Base-by-base conservation (phyloP, 1,140 invertebrate genomes). In the Alviniconcha marisindica region DNA sequence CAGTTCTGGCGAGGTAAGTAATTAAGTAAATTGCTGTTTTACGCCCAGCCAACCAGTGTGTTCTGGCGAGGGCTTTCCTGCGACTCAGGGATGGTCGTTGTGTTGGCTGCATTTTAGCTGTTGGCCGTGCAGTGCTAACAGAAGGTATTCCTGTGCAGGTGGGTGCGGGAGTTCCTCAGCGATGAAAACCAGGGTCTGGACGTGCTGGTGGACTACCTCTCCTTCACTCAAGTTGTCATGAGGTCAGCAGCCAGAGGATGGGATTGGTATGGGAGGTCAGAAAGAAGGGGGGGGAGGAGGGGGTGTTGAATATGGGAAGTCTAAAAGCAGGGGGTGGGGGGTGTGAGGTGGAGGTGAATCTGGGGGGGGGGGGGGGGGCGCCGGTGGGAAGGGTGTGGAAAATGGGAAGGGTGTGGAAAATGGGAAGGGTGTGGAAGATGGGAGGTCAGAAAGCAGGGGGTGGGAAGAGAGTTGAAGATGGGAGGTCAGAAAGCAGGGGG, bases 131-230 rank as follows among this genome's bases (percentile, higher is more conserved):
- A 33, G 21, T 15, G 31, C 14, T 14, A 15, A 33, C 33, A 33
- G 14, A 21, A 14, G n/a, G n/a, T n/a, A n/a, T 79, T 76, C 2
- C 87, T 88, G 94, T 94, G 42, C 92, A 98, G 97, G 94, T 99
- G 99, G 99, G 99, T 99, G 48, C 95, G 97, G 89, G 97, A 99
- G 93, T 99, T 99, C 94, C 94, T 99, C 60, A 97, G 98, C 93
- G 97, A 99, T 87, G 96, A 97, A 83, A 99, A 99, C 94, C 96
- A 97, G 92, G 99, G 99, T 4, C 93, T 99, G 79, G 98, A 99
- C 93, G 97, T 99, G 60, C 94, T 99, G 80, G 97, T 99, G 83
- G 98, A 99, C 93, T 99, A 99, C 94, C 95, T 99, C 84, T 98
- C 97, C 93, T 92, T 90, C 84, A 91, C 91, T 76, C 92, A 92